A percentile compares a stretch with the other conserved stretches of the same genome.
These are phyloP conservation scores for Tragopan temminckii DNA, from an alignment of 2,797 vertebrate genomes.

Conservation along the genomic window DNA sequence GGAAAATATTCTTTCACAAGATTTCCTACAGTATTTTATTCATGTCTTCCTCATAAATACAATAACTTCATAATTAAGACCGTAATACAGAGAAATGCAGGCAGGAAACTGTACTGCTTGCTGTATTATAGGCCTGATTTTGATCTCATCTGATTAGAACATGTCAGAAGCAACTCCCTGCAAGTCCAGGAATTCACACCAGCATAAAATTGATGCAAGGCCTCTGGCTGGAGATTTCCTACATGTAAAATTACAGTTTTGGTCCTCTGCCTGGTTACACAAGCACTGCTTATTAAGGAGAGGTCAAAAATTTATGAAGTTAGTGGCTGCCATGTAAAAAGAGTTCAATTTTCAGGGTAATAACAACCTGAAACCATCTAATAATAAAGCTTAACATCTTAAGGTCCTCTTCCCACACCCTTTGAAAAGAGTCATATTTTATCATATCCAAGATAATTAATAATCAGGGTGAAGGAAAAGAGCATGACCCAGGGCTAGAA, in stretches of 20 bases:
- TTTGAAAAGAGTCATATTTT: slow-evolving; percentile 5
- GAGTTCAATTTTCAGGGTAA: background rate
- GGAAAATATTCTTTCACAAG: background rate
- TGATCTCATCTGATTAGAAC: background rate
- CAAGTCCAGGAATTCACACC: background rate
- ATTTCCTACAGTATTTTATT: background rate
- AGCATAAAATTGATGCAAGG: background rate
- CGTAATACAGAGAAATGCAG: background rate
- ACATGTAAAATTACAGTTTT: background rate
- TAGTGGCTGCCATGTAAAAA: background rate
- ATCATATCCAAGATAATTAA: background rate
- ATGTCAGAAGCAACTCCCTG: background rate
- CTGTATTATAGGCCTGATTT: background rate
- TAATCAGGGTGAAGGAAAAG: background rate
- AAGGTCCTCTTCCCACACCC: background rate
- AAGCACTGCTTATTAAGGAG: background rate
- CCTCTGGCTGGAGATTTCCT: background rate
- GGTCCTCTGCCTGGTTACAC: background rate
- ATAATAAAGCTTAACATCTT: background rate
- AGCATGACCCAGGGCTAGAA: background rate
- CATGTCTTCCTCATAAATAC: background rate
- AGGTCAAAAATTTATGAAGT: slow-evolving; percentile 9
- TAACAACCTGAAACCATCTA: background rate
- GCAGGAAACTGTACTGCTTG: background rate
- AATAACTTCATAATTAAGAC: background rate